These are phyloP conservation scores for Sitobion miscanthi DNA, from an alignment of 1,140 invertebrate species.

Conservation along the genomic window DNA sequence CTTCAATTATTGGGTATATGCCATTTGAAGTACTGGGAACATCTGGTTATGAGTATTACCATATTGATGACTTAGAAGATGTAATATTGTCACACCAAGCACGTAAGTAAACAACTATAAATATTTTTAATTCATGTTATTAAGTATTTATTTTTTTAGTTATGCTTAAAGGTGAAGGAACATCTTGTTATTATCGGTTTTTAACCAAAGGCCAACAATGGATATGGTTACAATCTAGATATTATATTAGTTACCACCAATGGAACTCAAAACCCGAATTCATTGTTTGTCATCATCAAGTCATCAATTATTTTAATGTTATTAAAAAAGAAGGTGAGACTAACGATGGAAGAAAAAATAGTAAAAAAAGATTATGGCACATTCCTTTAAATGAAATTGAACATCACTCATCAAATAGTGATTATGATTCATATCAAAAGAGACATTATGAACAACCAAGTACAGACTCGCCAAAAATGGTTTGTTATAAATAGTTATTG, in stretches of 20 bases:
- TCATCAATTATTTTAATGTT: constrained; percentile 72
- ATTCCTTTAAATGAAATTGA: constrained; percentile 29
- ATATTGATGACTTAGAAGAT: constrained; percentile 90
- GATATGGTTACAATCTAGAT: constrained; percentile 94
- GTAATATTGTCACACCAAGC: constrained; percentile 87
- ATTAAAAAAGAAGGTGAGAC: constrained; percentile 53
- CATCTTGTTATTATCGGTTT: constrained; percentile 91
- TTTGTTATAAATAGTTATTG: constrained; percentile 26
- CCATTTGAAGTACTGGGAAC: constrained; percentile 95
- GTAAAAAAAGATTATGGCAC: constrained; percentile 42
- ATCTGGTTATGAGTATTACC: constrained; percentile 95
- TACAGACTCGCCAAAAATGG: constrained; percentile 25
- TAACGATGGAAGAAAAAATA: constrained; percentile 31
- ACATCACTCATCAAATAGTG: constrained; percentile 35
- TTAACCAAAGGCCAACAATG: constrained; percentile 95
- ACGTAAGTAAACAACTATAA: constrained; percentile 67
- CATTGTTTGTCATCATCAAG: constrained; percentile 91
- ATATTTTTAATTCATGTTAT: background rate
- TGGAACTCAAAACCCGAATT: constrained; percentile 97
- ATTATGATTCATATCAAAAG: constrained; percentile 35
- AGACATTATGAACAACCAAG: constrained; percentile 27
- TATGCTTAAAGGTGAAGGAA: constrained; percentile 91
- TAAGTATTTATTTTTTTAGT: constrained; percentile 67
- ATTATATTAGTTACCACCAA: constrained; percentile 93
- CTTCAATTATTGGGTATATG: constrained; percentile 92